These are phyloP conservation scores for Drosophila pseudoobscura DNA, from an alignment of 1,140 invertebrate genomes.

Conservation along the genomic window DNA sequence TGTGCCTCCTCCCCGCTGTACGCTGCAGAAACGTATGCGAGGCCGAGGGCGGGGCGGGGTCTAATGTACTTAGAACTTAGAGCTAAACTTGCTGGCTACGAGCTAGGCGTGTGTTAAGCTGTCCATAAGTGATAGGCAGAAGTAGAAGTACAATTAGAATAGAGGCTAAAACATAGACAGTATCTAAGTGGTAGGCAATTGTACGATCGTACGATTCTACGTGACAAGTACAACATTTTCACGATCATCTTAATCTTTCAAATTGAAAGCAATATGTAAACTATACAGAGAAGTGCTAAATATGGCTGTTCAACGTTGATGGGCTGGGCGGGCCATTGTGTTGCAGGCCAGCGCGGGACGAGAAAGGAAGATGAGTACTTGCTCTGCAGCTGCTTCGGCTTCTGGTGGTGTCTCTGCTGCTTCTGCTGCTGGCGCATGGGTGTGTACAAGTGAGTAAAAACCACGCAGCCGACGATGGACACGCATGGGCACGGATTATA, in stretches of 20 bases:
- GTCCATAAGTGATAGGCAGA: constrained; percentile 48
- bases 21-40: constrained; percentile 35
- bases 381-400: background rate
- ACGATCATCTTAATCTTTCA: constrained; percentile 33
- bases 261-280: constrained; percentile 31
- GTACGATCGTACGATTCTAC: constrained; percentile 41
- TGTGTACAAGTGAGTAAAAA: constrained; percentile 34
- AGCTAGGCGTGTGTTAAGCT: constrained; percentile 67
- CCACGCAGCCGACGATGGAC: constrained; percentile 17
- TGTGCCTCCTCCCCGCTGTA: constrained; percentile 35
- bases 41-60: constrained; percentile 1
- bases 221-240: constrained; percentile 41
- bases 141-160: constrained; percentile 15
- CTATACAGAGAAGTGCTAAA: constrained; percentile 21
- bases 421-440: background rate
- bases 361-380: constrained; percentile 19
- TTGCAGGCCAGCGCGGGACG: background rate
- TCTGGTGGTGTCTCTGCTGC: too few relatives aligned
- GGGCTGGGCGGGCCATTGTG: background rate
- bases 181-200: constrained; percentile 54
- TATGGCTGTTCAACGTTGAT: constrained; percentile 18
- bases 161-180: constrained; percentile 59
- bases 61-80: constrained; percentile 59
- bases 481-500: constrained; percentile 38
- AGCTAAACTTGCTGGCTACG: constrained; percentile 57